These are phyloP conservation scores for sheep (Ovis aries) DNA, from an alignment of 2,113 vertebrate genomes.

Conservation along the genomic window DNA sequence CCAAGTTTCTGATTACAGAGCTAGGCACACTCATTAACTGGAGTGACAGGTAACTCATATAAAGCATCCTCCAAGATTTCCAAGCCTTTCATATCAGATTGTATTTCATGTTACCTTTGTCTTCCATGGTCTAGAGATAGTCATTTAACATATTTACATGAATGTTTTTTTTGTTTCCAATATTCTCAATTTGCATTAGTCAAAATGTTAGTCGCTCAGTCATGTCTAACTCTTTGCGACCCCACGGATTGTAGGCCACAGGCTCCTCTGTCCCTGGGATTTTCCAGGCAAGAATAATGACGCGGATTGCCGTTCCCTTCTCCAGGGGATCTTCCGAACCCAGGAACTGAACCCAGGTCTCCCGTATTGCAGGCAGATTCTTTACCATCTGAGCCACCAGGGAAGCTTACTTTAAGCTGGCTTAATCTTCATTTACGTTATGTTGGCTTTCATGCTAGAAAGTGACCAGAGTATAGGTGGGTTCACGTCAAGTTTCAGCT, in stretches of 20 bases:
- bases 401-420: neutral
- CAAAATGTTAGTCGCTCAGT: neutral
- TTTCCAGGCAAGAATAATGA: neutral
- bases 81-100: neutral
- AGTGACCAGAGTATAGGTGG: neutral
- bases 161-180: neutral
- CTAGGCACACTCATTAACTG: neutral
- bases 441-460: neutral
- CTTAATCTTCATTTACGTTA: neutral
- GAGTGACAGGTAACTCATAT: neutral
- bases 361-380: neutral
- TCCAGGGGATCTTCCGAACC: neutral
- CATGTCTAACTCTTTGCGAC: neutral
- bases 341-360: neutral
- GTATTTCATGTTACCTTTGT: neutral
- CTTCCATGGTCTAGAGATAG: neutral
- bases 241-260: neutral
- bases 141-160: neutral
- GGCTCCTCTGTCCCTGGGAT: neutral
- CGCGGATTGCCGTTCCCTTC: fast-evolving
- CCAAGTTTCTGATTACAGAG: neutral
- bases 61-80: neutral
- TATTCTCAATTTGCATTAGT: neutral
- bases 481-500: neutral
- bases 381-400: neutral